phyloP scores from a whole-genome alignment of 2,888 invertebrate species.

The Agrenia bidenticulata region DNA sequence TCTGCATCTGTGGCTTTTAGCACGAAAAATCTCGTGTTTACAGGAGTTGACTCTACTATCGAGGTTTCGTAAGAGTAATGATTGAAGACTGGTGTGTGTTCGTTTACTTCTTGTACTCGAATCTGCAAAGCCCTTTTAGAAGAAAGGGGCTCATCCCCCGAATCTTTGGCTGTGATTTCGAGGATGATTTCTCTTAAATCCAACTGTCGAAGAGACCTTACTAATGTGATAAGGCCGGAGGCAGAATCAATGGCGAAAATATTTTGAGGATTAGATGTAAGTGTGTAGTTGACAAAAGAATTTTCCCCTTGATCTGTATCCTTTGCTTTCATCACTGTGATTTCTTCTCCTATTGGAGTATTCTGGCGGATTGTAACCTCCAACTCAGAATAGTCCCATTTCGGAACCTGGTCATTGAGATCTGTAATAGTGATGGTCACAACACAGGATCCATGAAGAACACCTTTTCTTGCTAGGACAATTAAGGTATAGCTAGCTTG shows the following conservation, averaged over 20 bases:
- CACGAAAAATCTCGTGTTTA: constrained; percentile 87
- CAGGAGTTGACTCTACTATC: constrained; percentile 81
- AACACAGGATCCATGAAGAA: constrained; percentile 73
- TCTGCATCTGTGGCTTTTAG: constrained; percentile 87
- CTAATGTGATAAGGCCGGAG: constrained; percentile 85
- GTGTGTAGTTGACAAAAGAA: constrained; percentile 76
- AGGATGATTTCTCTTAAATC: constrained; percentile 66
- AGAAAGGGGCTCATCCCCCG: constrained; percentile 70
- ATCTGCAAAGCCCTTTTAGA: constrained; percentile 73
- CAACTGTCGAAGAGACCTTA: constrained; percentile 75
- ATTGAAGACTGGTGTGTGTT: constrained; percentile 92
- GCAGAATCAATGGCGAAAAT: constrained; percentile 81
- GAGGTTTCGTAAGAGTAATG: constrained; percentile 91
- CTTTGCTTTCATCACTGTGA: constrained; percentile 80
- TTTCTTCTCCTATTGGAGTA: constrained; percentile 89
- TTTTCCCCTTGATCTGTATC: constrained; percentile 90
- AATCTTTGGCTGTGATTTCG: constrained; percentile 83
- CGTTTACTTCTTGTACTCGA: constrained; percentile 84
- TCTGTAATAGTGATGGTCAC: constrained; percentile 82
- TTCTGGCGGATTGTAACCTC: constrained; percentile 80
- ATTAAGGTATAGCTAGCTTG: constrained; percentile 73
- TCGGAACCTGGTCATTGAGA: constrained; percentile 87
- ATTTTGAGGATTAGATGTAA: constrained; percentile 76
- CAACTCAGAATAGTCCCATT: constrained; percentile 69
- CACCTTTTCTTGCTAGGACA: constrained; percentile 75